Base-by-base conservation (phyloP, 2,888 invertebrate genomes). In the Luperina nickerlii region DNA sequence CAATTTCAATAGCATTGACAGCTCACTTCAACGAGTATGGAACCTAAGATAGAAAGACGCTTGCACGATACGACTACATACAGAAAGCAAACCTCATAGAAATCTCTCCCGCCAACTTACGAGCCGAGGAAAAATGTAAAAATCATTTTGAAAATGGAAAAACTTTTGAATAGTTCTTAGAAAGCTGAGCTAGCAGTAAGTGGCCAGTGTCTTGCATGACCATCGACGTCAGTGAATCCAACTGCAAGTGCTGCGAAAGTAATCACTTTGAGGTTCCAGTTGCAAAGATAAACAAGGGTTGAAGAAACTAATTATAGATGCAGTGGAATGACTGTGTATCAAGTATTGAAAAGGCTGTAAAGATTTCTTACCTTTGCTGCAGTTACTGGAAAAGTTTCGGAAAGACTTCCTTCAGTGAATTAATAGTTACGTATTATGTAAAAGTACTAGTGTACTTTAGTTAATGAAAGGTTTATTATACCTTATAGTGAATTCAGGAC, bases 161-260 rank as follows among this genome's bases (percentile, higher is more conserved):
- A 76, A 83, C 73, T 86, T 85, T 73, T 11, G 73, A 86, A 83
- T 70, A 70, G 73, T 86, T 70, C 32, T 13, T 54, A 65, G 62
- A 42, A 24, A n/a, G 69, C 69, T 57, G 65, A 72, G n/a, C 38
- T 48, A 38, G 60, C 63, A 42, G 66, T 69, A 66, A 67, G 74
- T 72, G 74, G 38, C 67, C 70, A 77, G 62, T 73, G 60, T 42
- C 71, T 7, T 42, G 62, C 69, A 70, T 67, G 74, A 27, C 57
- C 51, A 83, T 83, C 18, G 42, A n/a, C 74, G 67, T 72, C 71
- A 86, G 86, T 84, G 77, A 74, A 68, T 54, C 54, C 65, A 73
- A 63, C 7, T 72, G 74, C 63, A 76, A 76, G 45, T 57, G 45
- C 27, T 62, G 60, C 27, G 18, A 60, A 66, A 85, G 63, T 60